Evolutionary conservation across 1,140 invertebrate genomes (phyloP), one percentile per base, ranked within the genome.

Genomic region (Apis florea): DNA sequence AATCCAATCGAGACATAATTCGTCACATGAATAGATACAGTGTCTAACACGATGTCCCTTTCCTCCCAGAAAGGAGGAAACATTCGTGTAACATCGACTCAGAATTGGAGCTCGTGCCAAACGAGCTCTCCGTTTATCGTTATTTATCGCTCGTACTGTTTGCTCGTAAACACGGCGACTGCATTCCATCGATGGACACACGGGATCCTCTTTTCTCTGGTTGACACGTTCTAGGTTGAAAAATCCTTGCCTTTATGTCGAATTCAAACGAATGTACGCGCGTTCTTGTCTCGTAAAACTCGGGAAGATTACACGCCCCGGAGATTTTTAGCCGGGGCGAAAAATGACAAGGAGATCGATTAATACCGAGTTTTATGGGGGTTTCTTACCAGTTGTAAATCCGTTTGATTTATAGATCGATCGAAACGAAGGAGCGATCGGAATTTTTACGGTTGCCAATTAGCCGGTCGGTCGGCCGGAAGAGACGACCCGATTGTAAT

Each of bases 141-240:
- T 81, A 72, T 83, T 83, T 80, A 85, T 67, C 69, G 54, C 31
- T 31, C 12, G 21, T 47, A 63, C 21, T 53, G 10, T 11, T n/a
- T 9, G 69, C 80, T 87, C 85, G 81, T 87, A 83, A 86, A 87
- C 75, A 47, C 78, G 15, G 17, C 56, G 51, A 70, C 84, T 24
- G 77, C 85, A 79, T 87, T 86, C 85, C 77, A 53, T 56, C 47
- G 66, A 26, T 61, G 58, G 67, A 40, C 31, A 40, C 31, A 6
- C 19, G 47, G 67, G 49, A 58, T 24, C 9, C 40, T 15, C 17
- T 68, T 79, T 80, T 77, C 84, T 86, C 47, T 40, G n/a, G n/a
- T n/a, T n/a, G 26, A 58, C 59, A 31, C 31, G 61, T 31, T 77
- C 21, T 4, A 40, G 1, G 11, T 15, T 11, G 21, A 78, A 78